A percentile compares a stretch with the other conserved stretches of the same genome.
Conservation (phyloP, 2,888 invertebrate species). For the Drosophila atroscutellata region DNA sequence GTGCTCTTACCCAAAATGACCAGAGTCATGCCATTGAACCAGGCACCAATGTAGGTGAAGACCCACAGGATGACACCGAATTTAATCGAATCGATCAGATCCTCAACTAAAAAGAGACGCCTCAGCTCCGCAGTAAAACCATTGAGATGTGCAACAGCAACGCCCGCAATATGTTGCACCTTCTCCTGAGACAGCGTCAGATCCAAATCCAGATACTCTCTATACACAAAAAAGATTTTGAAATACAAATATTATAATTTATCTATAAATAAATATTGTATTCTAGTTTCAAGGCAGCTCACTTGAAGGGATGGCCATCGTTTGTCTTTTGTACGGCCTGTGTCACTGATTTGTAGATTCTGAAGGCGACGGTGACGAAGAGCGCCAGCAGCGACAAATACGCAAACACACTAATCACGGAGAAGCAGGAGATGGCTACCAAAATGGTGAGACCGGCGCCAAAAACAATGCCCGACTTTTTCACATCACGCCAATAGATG, state of each 20-base stretch:
- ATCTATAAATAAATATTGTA: not conserved
- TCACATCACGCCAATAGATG: conserved; percentile 99
- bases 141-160: conserved; percentile 94
- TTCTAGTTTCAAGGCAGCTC: conserved; percentile 83
- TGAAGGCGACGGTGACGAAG: conserved; percentile 95
- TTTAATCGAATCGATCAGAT: conserved; percentile 97
- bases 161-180: conserved; percentile 94
- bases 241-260: not conserved
- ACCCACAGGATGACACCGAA: conserved; percentile 98
- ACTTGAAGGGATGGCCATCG: conserved; percentile 99
- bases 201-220: conserved; percentile 94
- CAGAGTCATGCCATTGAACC: conserved; percentile 99
- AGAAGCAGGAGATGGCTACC: conserved; percentile 97
- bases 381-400: conserved; percentile 95
- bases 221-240: conserved; percentile 70
- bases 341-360: conserved; percentile 97
- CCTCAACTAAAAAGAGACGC: conserved; percentile 97
- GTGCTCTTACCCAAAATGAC: conserved; percentile 93
- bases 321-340: conserved; percentile 98
- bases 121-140: conserved; percentile 93
- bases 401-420: conserved; percentile 97
- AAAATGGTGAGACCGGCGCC: conserved; percentile 95
- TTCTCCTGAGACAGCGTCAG: conserved; percentile 95
- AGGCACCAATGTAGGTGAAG: conserved; percentile 98
- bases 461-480: conserved; percentile 97